Evolutionary conservation across 2,113 vertebrate genomes (phyloP).

Genomic region (Marmota flaviventris): DNA sequence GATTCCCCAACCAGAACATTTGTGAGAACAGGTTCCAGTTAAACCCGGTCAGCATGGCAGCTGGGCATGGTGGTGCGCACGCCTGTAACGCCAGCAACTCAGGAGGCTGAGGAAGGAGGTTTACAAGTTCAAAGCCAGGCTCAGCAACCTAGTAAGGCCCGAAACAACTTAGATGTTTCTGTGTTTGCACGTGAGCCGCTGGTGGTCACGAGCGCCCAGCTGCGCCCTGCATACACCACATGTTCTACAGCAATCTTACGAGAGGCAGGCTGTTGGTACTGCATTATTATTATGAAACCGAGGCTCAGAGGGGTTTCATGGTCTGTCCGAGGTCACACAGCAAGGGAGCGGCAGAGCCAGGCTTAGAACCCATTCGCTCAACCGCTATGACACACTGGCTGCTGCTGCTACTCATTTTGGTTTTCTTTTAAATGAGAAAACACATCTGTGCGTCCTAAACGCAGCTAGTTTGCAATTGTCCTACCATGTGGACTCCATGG

Average conservation of each 20-base stretch:
- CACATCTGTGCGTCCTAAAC: neutral
- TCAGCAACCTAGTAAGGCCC: too few relatives aligned
- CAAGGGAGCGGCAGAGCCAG: neutral
- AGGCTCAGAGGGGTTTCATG: neutral
- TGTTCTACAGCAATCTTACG: neutral
- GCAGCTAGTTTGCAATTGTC: neutral
- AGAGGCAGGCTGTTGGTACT: too few relatives aligned
- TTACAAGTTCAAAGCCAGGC: too few relatives aligned
- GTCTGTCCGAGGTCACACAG: neutral
- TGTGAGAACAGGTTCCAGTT: too few relatives aligned
- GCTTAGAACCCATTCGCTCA: neutral
- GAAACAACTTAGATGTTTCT: too few relatives aligned
- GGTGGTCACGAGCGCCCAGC: too few relatives aligned
- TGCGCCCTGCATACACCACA: accelerated
- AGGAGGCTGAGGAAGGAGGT: too few relatives aligned
- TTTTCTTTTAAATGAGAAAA: neutral
- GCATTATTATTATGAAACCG: neutral
- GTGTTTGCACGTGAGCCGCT: neutral
- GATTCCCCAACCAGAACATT: too few relatives aligned
- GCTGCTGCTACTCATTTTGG: neutral
- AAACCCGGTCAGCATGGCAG: too few relatives aligned
- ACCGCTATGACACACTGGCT: accelerated
- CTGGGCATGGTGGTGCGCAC: too few relatives aligned
- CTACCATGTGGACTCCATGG: neutral
- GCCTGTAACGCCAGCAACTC: too few relatives aligned